Conservation (phyloP, 2,113 vertebrate species). For the Myrmecobius fasciatus region DNA sequence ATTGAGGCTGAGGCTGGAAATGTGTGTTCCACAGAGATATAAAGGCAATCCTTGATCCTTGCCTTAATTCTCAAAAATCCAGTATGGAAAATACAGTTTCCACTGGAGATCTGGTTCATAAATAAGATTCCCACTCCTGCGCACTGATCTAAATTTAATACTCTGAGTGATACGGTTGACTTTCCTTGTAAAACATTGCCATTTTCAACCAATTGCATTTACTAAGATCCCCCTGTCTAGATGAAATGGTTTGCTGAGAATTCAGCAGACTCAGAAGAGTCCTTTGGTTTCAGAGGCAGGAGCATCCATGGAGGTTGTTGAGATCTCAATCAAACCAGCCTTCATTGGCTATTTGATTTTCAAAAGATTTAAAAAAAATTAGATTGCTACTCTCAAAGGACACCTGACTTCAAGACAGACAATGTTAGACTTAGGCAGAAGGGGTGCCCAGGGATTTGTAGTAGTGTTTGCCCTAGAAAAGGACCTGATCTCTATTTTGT, state of each 20-base stretch:
- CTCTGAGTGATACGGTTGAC: background rate
- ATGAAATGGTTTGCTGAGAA: slow-evolving; percentile 3
- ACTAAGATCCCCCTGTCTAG: background rate
- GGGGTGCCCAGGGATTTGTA: background rate
- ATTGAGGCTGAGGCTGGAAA: no score
- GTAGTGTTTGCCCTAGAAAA: background rate
- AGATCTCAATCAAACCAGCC: background rate
- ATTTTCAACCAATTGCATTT: slow-evolving; percentile 42
- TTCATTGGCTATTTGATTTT: background rate
- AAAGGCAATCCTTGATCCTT: background rate
- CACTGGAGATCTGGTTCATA: slow-evolving; percentile 30
- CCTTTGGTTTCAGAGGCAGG: slow-evolving; percentile 16
- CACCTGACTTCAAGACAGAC: background rate
- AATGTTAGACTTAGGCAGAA: background rate
- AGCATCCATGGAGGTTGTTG: background rate
- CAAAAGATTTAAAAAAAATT: background rate
- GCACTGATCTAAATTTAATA: background rate
- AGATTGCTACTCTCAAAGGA: background rate
- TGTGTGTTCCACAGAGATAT: no score
- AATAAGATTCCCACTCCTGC: background rate
- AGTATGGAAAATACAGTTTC: background rate
- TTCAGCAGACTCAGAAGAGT: background rate
- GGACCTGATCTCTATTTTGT: background rate
- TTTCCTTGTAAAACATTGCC: background rate
- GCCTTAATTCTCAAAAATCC: background rate